Evolutionary conservation across 53 echinoderm and acorn worm genomes (phyloP).

Genomic region (Astropecten irregularis): DNA sequence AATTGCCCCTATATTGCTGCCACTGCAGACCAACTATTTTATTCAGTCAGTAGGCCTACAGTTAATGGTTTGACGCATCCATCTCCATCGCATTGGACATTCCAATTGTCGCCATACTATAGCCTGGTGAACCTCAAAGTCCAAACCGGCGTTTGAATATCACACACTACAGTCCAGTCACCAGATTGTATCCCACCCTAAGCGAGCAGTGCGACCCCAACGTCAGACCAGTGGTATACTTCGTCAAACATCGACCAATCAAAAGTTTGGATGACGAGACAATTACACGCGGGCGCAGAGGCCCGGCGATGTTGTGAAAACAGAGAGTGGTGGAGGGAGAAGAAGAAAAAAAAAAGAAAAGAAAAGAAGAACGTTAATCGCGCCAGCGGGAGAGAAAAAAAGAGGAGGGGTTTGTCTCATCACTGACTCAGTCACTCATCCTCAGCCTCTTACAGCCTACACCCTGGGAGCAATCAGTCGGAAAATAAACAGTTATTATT

Average conservation of each 20-base stretch:
- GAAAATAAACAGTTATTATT: slow-evolving; percentile 62
- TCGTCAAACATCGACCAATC: slow-evolving; percentile 72
- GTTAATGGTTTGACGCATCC: too few relatives aligned
- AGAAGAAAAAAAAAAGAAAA: too few relatives aligned
- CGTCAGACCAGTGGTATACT: slow-evolving; percentile 24
- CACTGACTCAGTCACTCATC: slow-evolving; percentile 7
- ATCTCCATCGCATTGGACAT: too few relatives aligned
- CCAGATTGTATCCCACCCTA: too few relatives aligned
- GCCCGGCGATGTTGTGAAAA: slow-evolving; percentile 18
- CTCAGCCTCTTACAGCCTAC: slow-evolving; percentile 26
- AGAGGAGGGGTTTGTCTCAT: background rate
- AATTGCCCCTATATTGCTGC: too few relatives aligned
- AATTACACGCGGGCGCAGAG: slow-evolving; percentile 12
- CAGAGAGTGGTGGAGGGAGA: too few relatives aligned
- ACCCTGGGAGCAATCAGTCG: slow-evolving; percentile 47
- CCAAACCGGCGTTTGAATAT: too few relatives aligned
- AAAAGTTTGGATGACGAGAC: slow-evolving; percentile 63
- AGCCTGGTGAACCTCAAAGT: too few relatives aligned
- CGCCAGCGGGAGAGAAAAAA: slow-evolving; percentile 34
- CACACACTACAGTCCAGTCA: too few relatives aligned
- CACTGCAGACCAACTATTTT: too few relatives aligned
- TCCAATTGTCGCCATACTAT: too few relatives aligned
- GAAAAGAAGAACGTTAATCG: slow-evolving; percentile 36
- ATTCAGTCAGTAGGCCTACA: too few relatives aligned
- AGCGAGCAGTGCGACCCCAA: slow-evolving; percentile 37